Evolutionary conservation across 2,113 vertebrate species (phyloP), one percentile per base, ranked within the genome.

Genomic region (Atlantisia rogersi): DNA sequence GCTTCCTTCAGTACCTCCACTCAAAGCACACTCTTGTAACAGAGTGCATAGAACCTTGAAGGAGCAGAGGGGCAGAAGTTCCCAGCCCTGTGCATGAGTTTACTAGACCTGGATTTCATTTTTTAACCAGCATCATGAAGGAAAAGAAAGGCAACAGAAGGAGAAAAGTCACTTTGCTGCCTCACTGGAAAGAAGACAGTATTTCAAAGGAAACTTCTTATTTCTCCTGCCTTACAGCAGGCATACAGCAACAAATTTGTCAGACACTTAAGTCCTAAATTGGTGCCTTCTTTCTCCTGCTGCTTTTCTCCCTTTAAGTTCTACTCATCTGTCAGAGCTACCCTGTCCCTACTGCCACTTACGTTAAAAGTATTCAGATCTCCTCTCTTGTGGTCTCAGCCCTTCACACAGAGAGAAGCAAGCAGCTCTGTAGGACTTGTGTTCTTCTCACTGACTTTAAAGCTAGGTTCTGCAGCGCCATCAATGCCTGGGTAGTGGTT

Each of bases 21-120:
- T 82, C 48, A 70, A 9, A 84, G 9, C 18, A 28, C 5, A n/a
- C 11, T 55, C 48, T 29, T 60, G 9, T 31, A 68, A 53, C 14
- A 14, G 35, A 14, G 32, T 24, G 11, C 29, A 40, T 44, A 75
- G 74, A 58, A 40, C 28, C 32, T 58, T 0, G 0, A 53, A 14
- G 48, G 39, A 63, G 24, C 31, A 50, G 9, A 53, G 9, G 62
- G 17, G 19, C 8, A 86, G 74, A 68, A 79, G 52, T 71, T 87
- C 42, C 63, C 10, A 32, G 24, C 17, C 44, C 44, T 46, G 44
- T 46, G 44, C 44, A 46, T 4, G 8, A 46, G 44, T 46, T 46
- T 46, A 46, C 44, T 46, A 46, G 44, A 46, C 17, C 42, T 65
- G 35, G 31, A 62, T 75, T 94, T 77, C 28, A 86, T 14, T 9